These are phyloP conservation scores for Galerucella calmariensis DNA, from an alignment of 2,888 invertebrate species.

Conservation along the genomic window DNA sequence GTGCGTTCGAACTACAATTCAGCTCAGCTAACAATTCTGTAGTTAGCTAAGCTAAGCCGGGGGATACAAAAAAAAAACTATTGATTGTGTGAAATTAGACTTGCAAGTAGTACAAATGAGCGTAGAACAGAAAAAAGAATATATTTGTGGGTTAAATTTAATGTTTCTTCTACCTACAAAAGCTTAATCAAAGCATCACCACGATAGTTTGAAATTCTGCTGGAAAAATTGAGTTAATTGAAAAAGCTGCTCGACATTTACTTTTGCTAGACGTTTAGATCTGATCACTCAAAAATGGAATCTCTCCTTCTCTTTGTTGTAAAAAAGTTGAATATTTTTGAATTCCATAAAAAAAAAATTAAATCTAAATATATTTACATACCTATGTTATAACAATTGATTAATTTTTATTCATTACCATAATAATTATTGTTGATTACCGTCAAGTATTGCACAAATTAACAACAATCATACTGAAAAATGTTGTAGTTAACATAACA, in stretches of 20 bases:
- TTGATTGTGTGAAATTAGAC: too few relatives aligned
- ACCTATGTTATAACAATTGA: not conserved
- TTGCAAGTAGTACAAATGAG: too few relatives aligned
- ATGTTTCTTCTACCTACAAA: not conserved
- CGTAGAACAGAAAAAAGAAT: too few relatives aligned
- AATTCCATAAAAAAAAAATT: not conserved
- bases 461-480: not conserved
- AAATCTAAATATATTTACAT: not conserved
- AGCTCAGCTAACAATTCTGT: too few relatives aligned
- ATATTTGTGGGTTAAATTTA: too few relatives aligned
- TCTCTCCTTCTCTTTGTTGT: not conserved
- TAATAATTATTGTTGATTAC: not conserved
- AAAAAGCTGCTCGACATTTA: slow-evolving; percentile 4
- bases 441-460: not conserved
- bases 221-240: not conserved
- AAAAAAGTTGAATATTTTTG: not conserved
- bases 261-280: not conserved
- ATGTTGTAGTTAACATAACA: not conserved
- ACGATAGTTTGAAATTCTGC: not conserved
- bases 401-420: too few relatives aligned
- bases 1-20: too few relatives aligned
- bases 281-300: not conserved
- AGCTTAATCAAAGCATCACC: not conserved
- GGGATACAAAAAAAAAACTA: too few relatives aligned
- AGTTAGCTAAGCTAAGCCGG: too few relatives aligned